Evolutionary conservation across 1,140 invertebrate genomes (phyloP).

Genomic region (Calliphora vicina): DNA sequence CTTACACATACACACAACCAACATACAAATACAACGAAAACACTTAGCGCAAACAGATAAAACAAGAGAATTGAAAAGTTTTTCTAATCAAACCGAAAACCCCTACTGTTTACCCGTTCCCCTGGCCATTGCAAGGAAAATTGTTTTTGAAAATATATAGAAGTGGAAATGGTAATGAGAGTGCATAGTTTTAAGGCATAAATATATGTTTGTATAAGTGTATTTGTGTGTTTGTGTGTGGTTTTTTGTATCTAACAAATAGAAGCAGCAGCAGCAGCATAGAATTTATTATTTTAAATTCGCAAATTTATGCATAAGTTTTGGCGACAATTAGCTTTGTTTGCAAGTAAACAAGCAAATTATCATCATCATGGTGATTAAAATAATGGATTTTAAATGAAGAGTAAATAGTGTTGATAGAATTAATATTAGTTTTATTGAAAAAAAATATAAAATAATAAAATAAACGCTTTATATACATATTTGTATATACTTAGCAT

Average conservation of each 20-base stretch:
- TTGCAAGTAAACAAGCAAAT: not conserved
- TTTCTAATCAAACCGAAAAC: not conserved
- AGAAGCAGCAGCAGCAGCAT: not conserved
- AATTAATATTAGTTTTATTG: not conserved
- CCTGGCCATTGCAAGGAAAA: not conserved
- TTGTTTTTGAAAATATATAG: not conserved
- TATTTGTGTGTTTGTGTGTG: not conserved
- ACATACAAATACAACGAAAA: not conserved
- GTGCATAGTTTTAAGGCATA: not conserved
- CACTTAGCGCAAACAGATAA: not conserved
- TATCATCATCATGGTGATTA: not conserved
- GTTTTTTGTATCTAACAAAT: not conserved
- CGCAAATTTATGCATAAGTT: not conserved
- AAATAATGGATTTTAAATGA: conserved; percentile 10
- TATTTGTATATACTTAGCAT: not conserved
- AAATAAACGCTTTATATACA: not conserved
- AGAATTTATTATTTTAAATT: not conserved
- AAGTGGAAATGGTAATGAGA: not conserved
- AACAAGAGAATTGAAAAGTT: not conserved
- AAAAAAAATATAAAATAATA: too few relatives aligned
- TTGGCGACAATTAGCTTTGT: conserved; percentile 8
- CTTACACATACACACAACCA: not conserved
- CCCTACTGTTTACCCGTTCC: not conserved
- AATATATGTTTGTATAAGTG: not conserved
- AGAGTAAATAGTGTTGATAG: conserved; percentile 3